Conservation (phyloP, 2,113 vertebrate genomes). For the Pachycephala philippinensis region DNA sequence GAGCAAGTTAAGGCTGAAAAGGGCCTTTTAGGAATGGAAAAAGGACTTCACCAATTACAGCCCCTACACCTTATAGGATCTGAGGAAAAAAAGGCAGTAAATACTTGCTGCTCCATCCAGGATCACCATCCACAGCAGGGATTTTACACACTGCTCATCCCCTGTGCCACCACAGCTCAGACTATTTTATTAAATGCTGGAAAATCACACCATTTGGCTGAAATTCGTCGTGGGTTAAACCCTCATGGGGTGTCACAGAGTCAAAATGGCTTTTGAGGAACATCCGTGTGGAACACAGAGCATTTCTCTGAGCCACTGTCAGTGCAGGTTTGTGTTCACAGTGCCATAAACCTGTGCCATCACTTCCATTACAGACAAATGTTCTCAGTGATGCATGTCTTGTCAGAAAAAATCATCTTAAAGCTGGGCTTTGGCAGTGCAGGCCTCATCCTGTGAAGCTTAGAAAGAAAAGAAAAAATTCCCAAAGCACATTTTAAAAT, state of each 20-base stretch:
- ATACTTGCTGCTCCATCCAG: not conserved
- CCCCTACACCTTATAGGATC: rapidly evolving
- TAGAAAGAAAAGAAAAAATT: not conserved
- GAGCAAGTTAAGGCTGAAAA: not conserved
- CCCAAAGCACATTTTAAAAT: not conserved
- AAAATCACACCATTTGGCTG: not conserved
- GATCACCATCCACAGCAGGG: not conserved
- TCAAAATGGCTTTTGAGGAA: not conserved
- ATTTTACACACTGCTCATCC: not conserved
- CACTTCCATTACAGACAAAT: not conserved
- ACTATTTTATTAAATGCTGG: rapidly evolving
- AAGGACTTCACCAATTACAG: rapidly evolving
- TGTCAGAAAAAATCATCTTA: conserved; percentile 8
- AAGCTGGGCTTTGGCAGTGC: not conserved
- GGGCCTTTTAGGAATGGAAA: not conserved
- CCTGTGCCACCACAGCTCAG: not conserved
- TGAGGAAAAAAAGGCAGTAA: not conserved
- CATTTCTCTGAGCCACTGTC: not conserved
- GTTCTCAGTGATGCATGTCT: not conserved
- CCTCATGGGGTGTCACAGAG: rapidly evolving
- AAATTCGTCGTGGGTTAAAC: not conserved
- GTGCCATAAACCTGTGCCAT: not conserved
- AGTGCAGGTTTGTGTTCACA: not conserved
- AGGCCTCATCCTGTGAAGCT: not conserved
- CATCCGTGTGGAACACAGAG: not conserved